These are phyloP conservation scores for Eclectus roratus DNA, from an alignment of 2,113 vertebrate genomes.

Conservation along the genomic window DNA sequence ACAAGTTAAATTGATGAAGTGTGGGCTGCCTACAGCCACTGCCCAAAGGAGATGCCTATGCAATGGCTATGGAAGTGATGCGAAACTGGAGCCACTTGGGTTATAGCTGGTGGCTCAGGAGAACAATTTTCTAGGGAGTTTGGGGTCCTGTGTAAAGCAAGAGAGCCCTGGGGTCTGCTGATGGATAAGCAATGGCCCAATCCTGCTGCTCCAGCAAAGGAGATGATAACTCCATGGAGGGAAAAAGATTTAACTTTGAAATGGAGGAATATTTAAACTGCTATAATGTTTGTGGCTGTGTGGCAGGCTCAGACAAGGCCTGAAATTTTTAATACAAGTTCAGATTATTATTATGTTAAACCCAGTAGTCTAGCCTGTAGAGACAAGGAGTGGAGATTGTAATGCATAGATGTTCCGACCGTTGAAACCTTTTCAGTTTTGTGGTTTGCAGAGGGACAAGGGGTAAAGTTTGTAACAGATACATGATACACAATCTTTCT, in stretches of 20 bases:
- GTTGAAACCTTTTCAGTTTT: not conserved
- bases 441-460: not conserved
- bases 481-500: not conserved
- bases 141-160: not conserved
- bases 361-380: not conserved
- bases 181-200: fast-evolving
- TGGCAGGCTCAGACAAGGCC: not conserved
- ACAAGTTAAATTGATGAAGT: not conserved
- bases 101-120: not conserved
- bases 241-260: not conserved
- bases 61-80: not conserved
- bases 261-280: not conserved
- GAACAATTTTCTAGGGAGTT: not conserved
- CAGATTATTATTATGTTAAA: not conserved
- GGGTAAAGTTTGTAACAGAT: not conserved
- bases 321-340: not conserved
- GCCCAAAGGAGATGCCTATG: not conserved
- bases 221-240: not conserved
- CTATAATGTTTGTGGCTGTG: not conserved
- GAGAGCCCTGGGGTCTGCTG: not conserved
- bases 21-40: not conserved
- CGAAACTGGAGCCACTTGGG: not conserved
- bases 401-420: not conserved
- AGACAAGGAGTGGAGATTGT: not conserved
- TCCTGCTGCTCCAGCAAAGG: not conserved